Percentiles rank a stretch among this genome's conserved stretches.
Conservation (phyloP, 2,888 invertebrate species). For the Hedya salicella region DNA sequence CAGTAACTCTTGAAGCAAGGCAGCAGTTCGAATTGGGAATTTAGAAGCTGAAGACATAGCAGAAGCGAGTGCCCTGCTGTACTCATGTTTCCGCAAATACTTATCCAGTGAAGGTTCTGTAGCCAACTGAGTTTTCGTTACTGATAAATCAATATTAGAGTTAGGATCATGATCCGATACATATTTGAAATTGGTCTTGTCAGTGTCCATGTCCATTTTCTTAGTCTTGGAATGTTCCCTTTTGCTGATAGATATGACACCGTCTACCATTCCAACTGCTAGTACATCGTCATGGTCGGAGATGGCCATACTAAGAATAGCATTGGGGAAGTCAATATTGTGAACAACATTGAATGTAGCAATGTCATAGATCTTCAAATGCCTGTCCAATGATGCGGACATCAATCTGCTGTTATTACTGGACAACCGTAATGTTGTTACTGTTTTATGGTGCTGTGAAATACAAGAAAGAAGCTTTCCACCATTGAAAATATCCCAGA, state of each 20-base stretch:
- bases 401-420: constrained; percentile 92
- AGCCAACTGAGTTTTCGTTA: constrained; percentile 70
- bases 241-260: constrained; percentile 93
- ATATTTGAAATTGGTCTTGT: constrained; percentile 78
- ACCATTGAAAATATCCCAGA: constrained; percentile 97
- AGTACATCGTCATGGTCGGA: constrained; percentile 91
- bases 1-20: constrained; percentile 94
- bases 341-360: constrained; percentile 94
- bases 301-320: constrained; percentile 93
- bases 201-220: constrained; percentile 55
- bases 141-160: constrained; percentile 79
- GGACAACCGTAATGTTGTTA: constrained; percentile 93
- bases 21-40: constrained; percentile 91
- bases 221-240: constrained; percentile 85
- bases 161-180: constrained; percentile 77
- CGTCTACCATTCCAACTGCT: constrained; percentile 97
- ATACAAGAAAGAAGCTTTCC: constrained; percentile 93
- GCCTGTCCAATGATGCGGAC: constrained; percentile 96
- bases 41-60: constrained; percentile 87
- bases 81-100: constrained; percentile 91
- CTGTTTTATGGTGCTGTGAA: constrained; percentile 97
- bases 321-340: constrained; percentile 95
- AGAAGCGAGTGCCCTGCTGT: constrained; percentile 90
- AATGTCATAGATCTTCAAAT: constrained; percentile 96
- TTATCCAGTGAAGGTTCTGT: constrained; percentile 87